phyloP scores from a whole-genome alignment of 2,888 invertebrate species.

The Diarsia rubi region DNA sequence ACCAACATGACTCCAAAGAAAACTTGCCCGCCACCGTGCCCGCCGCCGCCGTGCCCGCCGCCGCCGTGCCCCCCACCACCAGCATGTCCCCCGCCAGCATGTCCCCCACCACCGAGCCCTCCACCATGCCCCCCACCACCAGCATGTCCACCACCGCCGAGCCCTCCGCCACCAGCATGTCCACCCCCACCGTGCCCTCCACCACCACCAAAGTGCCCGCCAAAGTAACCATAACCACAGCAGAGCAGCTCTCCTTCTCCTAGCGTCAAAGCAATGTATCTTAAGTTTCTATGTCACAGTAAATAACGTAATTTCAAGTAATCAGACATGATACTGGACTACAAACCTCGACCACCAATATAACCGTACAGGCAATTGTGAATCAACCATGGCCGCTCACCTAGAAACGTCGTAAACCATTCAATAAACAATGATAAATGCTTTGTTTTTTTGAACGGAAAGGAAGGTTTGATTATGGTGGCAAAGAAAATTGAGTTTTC shows the following conservation, averaged over 20 bases:
- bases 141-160: neutral
- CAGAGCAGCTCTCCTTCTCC: neutral
- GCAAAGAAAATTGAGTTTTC: conserved; percentile 22
- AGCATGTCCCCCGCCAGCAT: neutral
- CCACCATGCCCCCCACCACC: neutral
- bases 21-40: neutral
- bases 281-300: conserved; percentile 9
- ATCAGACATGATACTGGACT: neutral
- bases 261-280: neutral
- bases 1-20: neutral
- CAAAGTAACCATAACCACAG: neutral
- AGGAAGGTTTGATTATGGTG: neutral
- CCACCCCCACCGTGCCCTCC: neutral
- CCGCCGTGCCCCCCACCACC: neutral
- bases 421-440: conserved; percentile 73
- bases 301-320: conserved; percentile 1
- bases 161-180: too few species aligned
- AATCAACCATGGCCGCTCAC: neutral
- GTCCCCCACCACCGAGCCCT: neutral
- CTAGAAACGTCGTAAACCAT: conserved; percentile 65
- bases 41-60: neutral
- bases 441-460: neutral
- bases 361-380: neutral
- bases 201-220: neutral
- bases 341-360: conserved; percentile 36